phyloP scores from a whole-genome alignment of 2,113 vertebrate genomes.

The Hypocryptadius cinnamomeus region DNA sequence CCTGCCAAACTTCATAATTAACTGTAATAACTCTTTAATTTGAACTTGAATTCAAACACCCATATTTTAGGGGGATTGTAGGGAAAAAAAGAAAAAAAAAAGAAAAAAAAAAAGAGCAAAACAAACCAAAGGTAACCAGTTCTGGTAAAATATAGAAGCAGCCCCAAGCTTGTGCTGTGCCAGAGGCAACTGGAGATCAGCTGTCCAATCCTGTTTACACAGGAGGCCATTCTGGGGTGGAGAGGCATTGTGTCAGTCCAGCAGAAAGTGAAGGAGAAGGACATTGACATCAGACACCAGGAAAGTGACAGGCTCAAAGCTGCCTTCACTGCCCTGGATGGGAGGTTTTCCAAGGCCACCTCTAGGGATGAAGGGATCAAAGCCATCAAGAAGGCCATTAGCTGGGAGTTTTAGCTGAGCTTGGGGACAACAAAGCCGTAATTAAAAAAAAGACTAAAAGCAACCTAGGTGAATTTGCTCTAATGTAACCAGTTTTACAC shows the following conservation, averaged over 20 bases:
- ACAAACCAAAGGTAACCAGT: not conserved
- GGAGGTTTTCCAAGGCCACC: not conserved
- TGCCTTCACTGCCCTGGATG: not conserved
- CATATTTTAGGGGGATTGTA: not conserved
- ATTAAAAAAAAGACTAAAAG: not conserved
- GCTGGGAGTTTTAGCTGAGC: not conserved
- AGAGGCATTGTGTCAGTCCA: not conserved
- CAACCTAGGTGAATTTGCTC: not conserved
- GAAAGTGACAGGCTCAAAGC: not conserved
- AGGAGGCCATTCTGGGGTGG: not conserved
- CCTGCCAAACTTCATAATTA: slow-evolving; percentile 42
- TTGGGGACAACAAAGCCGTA: not conserved
- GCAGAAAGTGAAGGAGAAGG: not conserved
- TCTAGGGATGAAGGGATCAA: not conserved
- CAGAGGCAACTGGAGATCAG: not conserved
- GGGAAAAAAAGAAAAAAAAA: accelerated
- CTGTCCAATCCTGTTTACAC: too few relatives aligned
- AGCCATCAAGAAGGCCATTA: not conserved
- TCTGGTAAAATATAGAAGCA: not conserved
- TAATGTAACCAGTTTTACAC: not conserved
- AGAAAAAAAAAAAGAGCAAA: not conserved
- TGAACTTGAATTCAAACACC: slow-evolving; percentile 5
- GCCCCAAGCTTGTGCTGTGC: not conserved
- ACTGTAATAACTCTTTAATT: slow-evolving; percentile 27
- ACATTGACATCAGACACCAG: accelerated